Percentiles rank a stretch among this genome's conserved stretches.
These are phyloP conservation scores for Tetragonula carbonaria DNA, from an alignment of 2,888 invertebrate genomes.

Conservation along the genomic window DNA sequence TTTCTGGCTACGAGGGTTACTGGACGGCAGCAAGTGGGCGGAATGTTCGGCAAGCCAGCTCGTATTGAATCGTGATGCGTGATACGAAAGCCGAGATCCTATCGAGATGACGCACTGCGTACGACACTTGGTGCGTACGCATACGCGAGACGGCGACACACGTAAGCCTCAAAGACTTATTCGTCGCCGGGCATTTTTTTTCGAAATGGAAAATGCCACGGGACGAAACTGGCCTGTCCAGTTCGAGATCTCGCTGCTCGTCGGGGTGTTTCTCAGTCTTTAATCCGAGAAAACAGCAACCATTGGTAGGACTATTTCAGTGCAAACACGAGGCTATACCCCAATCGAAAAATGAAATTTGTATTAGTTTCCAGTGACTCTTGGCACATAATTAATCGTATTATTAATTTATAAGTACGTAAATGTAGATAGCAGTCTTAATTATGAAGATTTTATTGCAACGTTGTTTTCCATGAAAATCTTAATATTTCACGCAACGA, in stretches of 20 bases:
- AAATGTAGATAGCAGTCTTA: no score
- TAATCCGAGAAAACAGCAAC: not conserved
- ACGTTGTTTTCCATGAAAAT: no score
- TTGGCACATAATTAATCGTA: no score
- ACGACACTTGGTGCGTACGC: slow-evolving; percentile 78
- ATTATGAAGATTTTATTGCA: no score
- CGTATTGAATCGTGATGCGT: slow-evolving; percentile 66
- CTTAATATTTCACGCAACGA: no score
- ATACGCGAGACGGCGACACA: slow-evolving; percentile 60
- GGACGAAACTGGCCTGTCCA: slow-evolving; percentile 48
- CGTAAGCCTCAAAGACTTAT: slow-evolving; percentile 72
- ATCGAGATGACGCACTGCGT: slow-evolving; percentile 83
- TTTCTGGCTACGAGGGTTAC: slow-evolving; percentile 22
- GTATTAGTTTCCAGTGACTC: no score
- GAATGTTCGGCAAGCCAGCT: slow-evolving; percentile 74
- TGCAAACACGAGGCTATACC: no score
- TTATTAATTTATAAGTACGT: no score
- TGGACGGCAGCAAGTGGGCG: slow-evolving; percentile 75
- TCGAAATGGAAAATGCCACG: slow-evolving; percentile 69
- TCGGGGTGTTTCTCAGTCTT: slow-evolving; percentile 23
- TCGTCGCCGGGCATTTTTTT: slow-evolving; percentile 77
- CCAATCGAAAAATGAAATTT: no score
- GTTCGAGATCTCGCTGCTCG: slow-evolving; percentile 17
- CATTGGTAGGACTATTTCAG: no score
- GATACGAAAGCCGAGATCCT: slow-evolving; percentile 75